A percentile compares a stretch with the other conserved stretches of the same genome.
phyloP scores from a whole-genome alignment of 2,113 vertebrate genomes.

The Dendropsophus ebraccatus region DNA sequence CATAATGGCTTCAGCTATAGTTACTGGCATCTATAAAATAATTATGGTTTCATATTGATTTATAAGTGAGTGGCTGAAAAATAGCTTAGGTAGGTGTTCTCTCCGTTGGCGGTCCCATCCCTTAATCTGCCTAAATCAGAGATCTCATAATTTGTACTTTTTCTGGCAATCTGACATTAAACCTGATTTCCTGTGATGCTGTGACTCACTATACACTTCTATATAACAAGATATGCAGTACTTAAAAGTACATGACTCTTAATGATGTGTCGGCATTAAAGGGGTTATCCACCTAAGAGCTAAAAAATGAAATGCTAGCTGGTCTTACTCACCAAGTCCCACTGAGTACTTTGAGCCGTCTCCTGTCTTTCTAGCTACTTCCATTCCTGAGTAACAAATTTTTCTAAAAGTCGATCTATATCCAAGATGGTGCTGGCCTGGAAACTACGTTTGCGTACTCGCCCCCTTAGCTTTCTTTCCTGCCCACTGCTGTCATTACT shows the following conservation, averaged over 20 bases:
- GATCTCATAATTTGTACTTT: not conserved
- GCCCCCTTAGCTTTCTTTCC: too few relatives aligned
- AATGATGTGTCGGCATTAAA: not conserved
- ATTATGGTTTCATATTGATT: not conserved
- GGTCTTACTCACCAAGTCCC: too few relatives aligned
- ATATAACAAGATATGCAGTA: not conserved
- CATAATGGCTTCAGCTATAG: not conserved
- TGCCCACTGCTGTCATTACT: too few relatives aligned
- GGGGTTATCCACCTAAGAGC: too few relatives aligned
- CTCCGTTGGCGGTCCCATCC: not conserved
- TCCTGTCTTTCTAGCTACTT: not conserved
- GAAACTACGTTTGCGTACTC: too few relatives aligned
- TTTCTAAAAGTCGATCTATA: too few relatives aligned
- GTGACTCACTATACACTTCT: not conserved
- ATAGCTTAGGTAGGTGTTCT: not conserved
- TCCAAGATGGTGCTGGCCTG: too few relatives aligned
- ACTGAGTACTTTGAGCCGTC: too few relatives aligned
- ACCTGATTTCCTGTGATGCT: not conserved
- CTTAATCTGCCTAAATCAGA: not conserved
- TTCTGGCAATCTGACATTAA: not conserved
- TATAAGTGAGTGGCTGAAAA: not conserved
- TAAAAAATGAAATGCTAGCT: too few relatives aligned
- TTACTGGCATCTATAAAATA: not conserved
- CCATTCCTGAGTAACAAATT: too few relatives aligned
- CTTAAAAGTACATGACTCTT: slow-evolving; percentile 1